phyloP scores from a whole-genome alignment of 2,888 invertebrate species.

The Plebejus anna region DNA sequence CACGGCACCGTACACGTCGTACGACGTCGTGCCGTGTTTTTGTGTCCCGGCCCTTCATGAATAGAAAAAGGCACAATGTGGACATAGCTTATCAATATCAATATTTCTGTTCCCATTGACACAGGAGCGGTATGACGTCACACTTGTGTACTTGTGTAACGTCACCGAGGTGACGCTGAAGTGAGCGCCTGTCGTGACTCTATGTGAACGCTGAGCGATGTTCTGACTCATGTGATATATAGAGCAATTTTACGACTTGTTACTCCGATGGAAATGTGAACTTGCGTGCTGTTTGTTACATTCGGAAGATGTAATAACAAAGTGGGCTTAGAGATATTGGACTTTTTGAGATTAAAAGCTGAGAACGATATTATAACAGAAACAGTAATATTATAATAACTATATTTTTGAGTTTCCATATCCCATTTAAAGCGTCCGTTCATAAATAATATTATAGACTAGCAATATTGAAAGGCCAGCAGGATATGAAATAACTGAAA shows the following conservation, averaged over 20 bases:
- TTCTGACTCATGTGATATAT: constrained; percentile 45
- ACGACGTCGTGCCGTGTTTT: no score
- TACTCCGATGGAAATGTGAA: constrained; percentile 40
- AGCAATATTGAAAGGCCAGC: no score
- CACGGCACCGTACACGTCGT: no score
- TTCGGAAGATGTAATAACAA: not conserved
- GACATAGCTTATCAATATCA: not conserved
- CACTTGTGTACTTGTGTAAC: constrained; percentile 41
- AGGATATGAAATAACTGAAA: no score
- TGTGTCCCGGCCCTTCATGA: no score
- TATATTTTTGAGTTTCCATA: no score
- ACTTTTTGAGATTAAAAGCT: no score
- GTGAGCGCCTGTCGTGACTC: constrained; percentile 27
- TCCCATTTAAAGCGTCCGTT: no score
- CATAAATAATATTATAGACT: no score
- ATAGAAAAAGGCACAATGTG: no score
- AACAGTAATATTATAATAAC: no score
- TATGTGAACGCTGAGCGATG: constrained; percentile 6
- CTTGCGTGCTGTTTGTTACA: constrained; percentile 30
- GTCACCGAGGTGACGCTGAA: constrained; percentile 43
- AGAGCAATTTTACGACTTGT: constrained; percentile 41
- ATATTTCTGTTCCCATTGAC: not conserved
- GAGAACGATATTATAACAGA: no score
- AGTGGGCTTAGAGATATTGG: not conserved
- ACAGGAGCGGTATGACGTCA: constrained; percentile 43